Evolutionary conservation across 2,888 invertebrate species (phyloP).

Genomic region (Amblyteles armatorius): DNA sequence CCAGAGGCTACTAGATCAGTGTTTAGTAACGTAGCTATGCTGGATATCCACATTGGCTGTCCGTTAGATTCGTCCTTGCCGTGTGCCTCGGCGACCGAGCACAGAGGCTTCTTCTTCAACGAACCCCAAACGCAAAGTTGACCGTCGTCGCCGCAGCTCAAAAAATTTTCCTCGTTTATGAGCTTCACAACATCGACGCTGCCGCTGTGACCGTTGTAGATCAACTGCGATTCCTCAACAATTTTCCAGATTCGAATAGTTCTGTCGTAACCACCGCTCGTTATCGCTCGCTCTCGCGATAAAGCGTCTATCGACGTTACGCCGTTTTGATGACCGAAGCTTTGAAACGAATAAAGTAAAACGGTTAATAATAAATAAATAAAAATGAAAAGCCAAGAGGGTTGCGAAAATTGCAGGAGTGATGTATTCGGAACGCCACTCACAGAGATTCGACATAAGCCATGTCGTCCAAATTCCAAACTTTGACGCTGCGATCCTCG

Average conservation of each 20-base stretch:
- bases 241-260: conserved; percentile 98
- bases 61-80: conserved; percentile 87
- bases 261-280: conserved; percentile 95
- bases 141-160: conserved; percentile 97
- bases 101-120: conserved; percentile 94
- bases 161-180: conserved; percentile 97
- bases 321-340: conserved; percentile 95
- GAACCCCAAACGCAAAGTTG: conserved; percentile 93
- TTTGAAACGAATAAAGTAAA: conserved; percentile 62
- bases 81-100: conserved; percentile 90
- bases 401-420: background rate
- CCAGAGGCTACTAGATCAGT: conserved; percentile 96
- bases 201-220: conserved; percentile 93
- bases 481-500: conserved; percentile 93
- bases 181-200: conserved; percentile 96
- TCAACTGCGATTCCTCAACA: conserved; percentile 97
- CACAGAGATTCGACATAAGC: conserved; percentile 97
- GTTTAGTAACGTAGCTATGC: conserved; percentile 92
- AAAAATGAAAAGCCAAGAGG: background rate
- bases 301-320: conserved; percentile 96
- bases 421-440: conserved; percentile 69
- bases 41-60: conserved; percentile 94
- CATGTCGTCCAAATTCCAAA: conserved; percentile 98
- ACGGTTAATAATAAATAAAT: background rate
- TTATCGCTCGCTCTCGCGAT: conserved; percentile 93